Conservation (phyloP, 2,888 invertebrate species). For the Suillia variegata region DNA sequence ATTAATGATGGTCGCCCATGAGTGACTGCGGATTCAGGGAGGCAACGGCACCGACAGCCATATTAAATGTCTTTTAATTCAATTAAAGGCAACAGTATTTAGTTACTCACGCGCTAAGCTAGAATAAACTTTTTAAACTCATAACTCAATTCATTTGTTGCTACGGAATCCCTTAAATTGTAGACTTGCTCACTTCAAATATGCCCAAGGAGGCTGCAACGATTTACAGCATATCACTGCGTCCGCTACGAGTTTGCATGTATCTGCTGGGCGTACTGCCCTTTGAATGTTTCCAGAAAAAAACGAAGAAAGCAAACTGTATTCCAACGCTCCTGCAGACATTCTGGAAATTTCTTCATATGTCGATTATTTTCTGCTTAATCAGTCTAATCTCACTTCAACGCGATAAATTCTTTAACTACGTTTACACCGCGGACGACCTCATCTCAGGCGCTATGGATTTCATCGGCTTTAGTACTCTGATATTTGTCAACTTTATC, state of each 20-base stretch:
- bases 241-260: slow-evolving; percentile 34
- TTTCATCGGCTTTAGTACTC: slow-evolving; percentile 25
- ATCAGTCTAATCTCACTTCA: slow-evolving; percentile 21
- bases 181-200: no score
- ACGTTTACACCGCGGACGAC: slow-evolving; percentile 35
- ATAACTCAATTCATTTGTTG: no score
- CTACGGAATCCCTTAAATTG: no score
- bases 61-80: no score
- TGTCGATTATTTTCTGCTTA: not conserved
- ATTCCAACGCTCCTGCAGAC: not conserved
- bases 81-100: no score
- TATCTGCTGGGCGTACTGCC: slow-evolving; percentile 35
- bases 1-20: not conserved
- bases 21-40: not conserved
- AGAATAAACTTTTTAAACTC: no score
- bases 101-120: no score
- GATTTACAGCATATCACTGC: slow-evolving; percentile 34
- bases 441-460: slow-evolving; percentile 39
- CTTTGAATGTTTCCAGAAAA: slow-evolving; percentile 7
- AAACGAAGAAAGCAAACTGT: no score
- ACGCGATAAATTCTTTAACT: slow-evolving; percentile 29
- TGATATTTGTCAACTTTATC: slow-evolving; percentile 27
- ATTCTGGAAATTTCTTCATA: slow-evolving; percentile 26
- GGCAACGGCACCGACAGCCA: no score
- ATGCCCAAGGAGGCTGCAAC: not conserved